Percentiles rank a stretch among this genome's conserved stretches.
phyloP scores from a whole-genome alignment of 2,888 invertebrate genomes.

The Nomada ruficornis region DNA sequence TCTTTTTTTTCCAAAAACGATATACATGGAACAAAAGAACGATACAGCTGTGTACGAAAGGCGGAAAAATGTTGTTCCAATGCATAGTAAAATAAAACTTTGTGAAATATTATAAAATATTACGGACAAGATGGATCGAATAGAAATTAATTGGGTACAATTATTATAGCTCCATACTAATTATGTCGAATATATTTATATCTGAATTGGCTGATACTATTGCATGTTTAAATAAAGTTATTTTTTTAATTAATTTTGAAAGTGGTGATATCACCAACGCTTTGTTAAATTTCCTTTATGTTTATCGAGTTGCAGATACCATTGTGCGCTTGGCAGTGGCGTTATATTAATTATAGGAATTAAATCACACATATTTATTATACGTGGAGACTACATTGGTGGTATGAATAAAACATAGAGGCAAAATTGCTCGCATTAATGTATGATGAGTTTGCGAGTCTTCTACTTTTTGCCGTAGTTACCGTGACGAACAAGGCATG shows the following conservation, averaged over 20 bases:
- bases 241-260: too few relatives aligned
- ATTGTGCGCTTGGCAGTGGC: background rate
- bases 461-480: conserved; percentile 13
- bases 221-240: background rate
- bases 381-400: conserved; percentile 29
- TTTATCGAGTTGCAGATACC: conserved; percentile 22
- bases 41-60: background rate
- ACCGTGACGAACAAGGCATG: conserved; percentile 10
- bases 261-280: background rate
- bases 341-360: conserved; percentile 48
- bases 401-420: conserved; percentile 37
- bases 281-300: conserved; percentile 20
- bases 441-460: conserved; percentile 20
- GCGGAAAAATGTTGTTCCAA: background rate
- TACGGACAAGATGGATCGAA: too few relatives aligned
- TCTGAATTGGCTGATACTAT: too few relatives aligned
- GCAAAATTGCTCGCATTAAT: conserved; percentile 33
- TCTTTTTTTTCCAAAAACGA: background rate
- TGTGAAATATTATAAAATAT: background rate
- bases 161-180: too few relatives aligned
- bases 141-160: too few relatives aligned
- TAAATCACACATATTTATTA: conserved; percentile 42
- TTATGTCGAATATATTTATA: too few relatives aligned
- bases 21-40: background rate
- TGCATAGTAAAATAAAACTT: background rate